Base-by-base conservation (phyloP, 37 sponge, comb jelly and placozoan genomes). In the Corticium candelabrum region DNA sequence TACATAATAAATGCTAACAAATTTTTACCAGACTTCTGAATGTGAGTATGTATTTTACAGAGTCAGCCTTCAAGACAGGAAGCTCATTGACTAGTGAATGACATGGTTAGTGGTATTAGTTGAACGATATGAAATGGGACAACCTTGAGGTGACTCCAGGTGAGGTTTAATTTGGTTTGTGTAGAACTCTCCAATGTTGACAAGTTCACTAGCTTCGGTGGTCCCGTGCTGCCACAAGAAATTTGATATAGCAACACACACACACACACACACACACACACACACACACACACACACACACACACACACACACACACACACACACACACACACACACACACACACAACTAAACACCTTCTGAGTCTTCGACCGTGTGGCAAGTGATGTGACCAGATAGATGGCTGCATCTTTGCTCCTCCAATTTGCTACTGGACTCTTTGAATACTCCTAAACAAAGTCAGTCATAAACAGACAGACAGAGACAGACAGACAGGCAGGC, bases 331-430 rank as follows among this genome's bases (percentile, higher is more conserved):
- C n/a, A n/a, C n/a, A n/a, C n/a, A n/a, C n/a, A 50, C 15, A 50
- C 15, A 50, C 15, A 21, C 21, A 50, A 27, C 36, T 29, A 70
- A 4, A 30, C 5, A 70, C 73, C 73, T 82, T 87, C 57, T 88
- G 74, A 0, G 96, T 99, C 71, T 92, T 92, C 11, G 96, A 86
- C 30, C 87, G 77, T 0, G 87, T 85, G 37, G 99, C 99, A 30
- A 99, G 89, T 34, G 99, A 93, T 1, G 93, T 69, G 34, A 99
- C 92, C 4, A 99, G 89, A 79, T 90, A 94, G 35, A 99, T 85
- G 7, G 93, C 95, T 0, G 90, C 80, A 67, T 94, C 95, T 41
- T 95, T 99, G 36, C 81, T 69, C 68, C 84, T 94, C 99, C 99
- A 99, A 36, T 95, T 90, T 36, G 81, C 40, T 37, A 34, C 69